Evolutionary conservation across 2,113 vertebrate genomes (phyloP), one percentile per base, ranked within the genome.

Genomic region (Corythoichthys intestinalis): DNA sequence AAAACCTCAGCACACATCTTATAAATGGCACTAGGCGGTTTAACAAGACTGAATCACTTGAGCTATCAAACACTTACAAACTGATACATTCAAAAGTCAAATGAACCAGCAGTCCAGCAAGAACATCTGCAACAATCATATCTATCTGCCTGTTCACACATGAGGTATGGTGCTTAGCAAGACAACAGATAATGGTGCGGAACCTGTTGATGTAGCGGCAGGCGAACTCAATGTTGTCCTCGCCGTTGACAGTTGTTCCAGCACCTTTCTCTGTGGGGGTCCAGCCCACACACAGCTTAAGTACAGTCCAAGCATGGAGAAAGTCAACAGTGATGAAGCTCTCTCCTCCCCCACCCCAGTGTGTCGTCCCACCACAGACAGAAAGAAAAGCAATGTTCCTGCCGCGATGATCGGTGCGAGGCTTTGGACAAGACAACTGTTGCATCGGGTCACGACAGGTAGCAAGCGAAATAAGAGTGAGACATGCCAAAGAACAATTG

Each of bases 281-380:
- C 79, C 46, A 75, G 86, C 77, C 86, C 85, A 89, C 84, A 90
- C 86, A 87, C 86, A 79, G 85, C 77, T 82, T 76, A 75, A 71
- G 69, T 60, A 46, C 54, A 80, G 80, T 78, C 74, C 74, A 49
- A 81, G 80, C 85, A 58, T 76, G 83, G 77, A 80, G 76, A 88
- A 87, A 60, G 82, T 87, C 87, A 89, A 90, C 79, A 90, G 72
- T 20, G 81, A 79, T 83, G 85, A 81, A 82, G 74, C 82, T 66
- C 73, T 72, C 3, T 71, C 76, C 77, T 73, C 70, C 79, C 4
- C 35, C 57, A 15, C 76, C 72, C 59, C 50, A 67, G 84, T 49
- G 20, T 64, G 83, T 63, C 63, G 20, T 65, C 79, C 61, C 80
- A 74, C 71, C 85, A 88, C 78, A 86, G 81, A 87, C 85, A 81